Evolutionary conservation across 2,888 invertebrate species (phyloP).

Genomic region (Sinopyrophorus schimmeli): DNA sequence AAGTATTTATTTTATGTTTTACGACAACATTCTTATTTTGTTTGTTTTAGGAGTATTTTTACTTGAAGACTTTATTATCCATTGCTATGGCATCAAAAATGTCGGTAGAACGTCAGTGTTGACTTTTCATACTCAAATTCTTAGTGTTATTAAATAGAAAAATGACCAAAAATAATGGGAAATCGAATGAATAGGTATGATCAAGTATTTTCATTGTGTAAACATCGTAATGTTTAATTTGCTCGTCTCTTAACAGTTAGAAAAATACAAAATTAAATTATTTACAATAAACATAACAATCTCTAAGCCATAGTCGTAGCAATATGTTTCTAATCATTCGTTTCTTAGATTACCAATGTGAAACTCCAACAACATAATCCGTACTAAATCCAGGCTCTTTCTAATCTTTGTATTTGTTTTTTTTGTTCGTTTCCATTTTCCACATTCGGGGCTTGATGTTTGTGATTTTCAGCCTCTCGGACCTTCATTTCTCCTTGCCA

Average conservation of each 20-base stretch:
- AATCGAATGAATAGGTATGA: conserved; percentile 26
- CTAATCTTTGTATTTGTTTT: not conserved
- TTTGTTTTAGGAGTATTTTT: no score
- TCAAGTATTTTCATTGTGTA: not conserved
- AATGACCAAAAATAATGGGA: conserved; percentile 29
- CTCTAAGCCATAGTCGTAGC: conserved; percentile 1
- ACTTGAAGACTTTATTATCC: no score
- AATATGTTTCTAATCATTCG: conserved; percentile 2
- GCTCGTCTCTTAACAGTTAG: conserved; percentile 23
- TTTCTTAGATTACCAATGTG: no score
- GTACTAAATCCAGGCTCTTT: no score
- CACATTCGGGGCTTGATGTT: conserved; percentile 6
- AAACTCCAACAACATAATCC: no score
- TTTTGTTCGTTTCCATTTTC: conserved; percentile 10
- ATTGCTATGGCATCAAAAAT: conserved; percentile 6
- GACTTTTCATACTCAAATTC: conserved; percentile 22
- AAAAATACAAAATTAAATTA: conserved; percentile 33
- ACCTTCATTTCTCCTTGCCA: conserved; percentile 18
- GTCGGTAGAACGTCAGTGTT: no score
- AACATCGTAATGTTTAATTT: conserved; percentile 34
- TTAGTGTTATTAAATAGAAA: conserved; percentile 24
- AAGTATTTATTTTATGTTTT: no score
- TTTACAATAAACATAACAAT: conserved; percentile 11
- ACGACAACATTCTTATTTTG: no score
- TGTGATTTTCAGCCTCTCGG: not conserved